These are phyloP conservation scores for Andinoacara biseriatus DNA, from an alignment of 2,113 vertebrate species.

Conservation along the genomic window DNA sequence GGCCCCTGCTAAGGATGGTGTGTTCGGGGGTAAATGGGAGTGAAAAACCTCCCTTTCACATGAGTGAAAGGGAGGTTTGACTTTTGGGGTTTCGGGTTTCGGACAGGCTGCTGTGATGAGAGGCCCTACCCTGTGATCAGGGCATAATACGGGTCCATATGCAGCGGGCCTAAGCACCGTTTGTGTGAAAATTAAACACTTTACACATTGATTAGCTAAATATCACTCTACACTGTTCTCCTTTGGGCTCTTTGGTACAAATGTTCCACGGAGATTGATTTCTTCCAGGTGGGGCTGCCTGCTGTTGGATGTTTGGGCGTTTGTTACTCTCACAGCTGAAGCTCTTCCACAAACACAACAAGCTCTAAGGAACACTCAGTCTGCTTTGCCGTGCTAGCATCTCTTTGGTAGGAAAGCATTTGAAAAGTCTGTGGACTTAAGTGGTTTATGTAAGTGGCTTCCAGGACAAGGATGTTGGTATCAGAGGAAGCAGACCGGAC, in stretches of 20 bases:
- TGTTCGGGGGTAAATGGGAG: conserved; percentile 24
- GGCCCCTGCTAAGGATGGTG: conserved; percentile 47
- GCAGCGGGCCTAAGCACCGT: conserved; percentile 77
- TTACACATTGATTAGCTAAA: conserved; percentile 64
- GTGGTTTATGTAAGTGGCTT: conserved; percentile 43
- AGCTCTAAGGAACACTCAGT: conserved; percentile 16
- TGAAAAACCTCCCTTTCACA: too few species aligned
- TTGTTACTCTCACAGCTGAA: conserved; percentile 16
- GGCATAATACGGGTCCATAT: conserved; percentile 72
- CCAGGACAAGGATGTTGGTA: conserved; percentile 21
- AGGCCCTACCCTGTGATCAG: conserved; percentile 67
- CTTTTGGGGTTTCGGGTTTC: conserved; percentile 33
- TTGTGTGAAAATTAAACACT: conserved; percentile 43
- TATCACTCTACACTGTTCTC: conserved; percentile 66
- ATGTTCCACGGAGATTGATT: conserved; percentile 68
- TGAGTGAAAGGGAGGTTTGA: conserved; percentile 7
- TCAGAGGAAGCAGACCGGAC: conserved; percentile 94
- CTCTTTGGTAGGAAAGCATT: conserved; percentile 50
- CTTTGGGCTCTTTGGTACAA: conserved; percentile 43
- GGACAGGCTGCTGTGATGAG: conserved; percentile 43
- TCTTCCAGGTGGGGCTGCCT: conserved; percentile 76
- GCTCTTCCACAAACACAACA: conserved; percentile 7
- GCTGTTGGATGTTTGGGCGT: not conserved
- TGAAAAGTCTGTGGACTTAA: conserved; percentile 34
- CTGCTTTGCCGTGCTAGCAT: conserved; percentile 13